phyloP scores from a whole-genome alignment of 2,113 vertebrate genomes.

The Eurypyga helias region DNA sequence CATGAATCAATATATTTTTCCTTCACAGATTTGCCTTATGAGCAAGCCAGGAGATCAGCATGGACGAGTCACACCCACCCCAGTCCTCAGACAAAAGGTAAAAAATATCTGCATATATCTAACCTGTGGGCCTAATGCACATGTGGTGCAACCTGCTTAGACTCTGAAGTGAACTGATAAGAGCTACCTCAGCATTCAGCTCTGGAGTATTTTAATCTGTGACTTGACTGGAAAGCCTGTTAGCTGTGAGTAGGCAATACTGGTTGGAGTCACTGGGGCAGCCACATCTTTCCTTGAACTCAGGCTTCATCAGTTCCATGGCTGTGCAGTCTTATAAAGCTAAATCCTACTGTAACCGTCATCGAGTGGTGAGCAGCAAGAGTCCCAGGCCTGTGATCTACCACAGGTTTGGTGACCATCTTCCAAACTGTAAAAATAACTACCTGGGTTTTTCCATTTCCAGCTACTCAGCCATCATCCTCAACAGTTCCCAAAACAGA shows the following conservation, averaged over 20 bases:
- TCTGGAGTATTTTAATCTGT: not conserved
- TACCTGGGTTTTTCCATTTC: not conserved
- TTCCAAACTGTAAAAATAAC: not conserved
- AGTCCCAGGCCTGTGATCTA: not conserved
- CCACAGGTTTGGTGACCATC: not conserved
- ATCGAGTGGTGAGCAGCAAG: not conserved
- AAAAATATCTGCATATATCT: not conserved
- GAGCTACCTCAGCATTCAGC: not conserved
- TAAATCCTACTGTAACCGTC: not conserved
- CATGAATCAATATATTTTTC: slow-evolving; percentile 7
- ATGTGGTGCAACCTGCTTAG: not conserved
- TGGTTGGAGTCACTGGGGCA: not conserved
- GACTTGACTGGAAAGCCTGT: not conserved
- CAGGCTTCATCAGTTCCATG: not conserved
- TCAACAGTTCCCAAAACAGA: slow-evolving; percentile 87
- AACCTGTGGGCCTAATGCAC: not conserved
- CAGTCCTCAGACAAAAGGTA: slow-evolving; percentile 85
- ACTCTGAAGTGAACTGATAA: not conserved
- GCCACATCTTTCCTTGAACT: not conserved
- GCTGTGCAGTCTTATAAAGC: not conserved
- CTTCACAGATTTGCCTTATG: slow-evolving; percentile 84
- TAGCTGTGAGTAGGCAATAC: not conserved
- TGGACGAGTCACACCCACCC: slow-evolving; percentile 84
- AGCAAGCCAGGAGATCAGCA: slow-evolving; percentile 84
- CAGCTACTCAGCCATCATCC: slow-evolving; percentile 84